Conservation (phyloP, 2,888 invertebrate species). For the Sacculina carcini region DNA sequence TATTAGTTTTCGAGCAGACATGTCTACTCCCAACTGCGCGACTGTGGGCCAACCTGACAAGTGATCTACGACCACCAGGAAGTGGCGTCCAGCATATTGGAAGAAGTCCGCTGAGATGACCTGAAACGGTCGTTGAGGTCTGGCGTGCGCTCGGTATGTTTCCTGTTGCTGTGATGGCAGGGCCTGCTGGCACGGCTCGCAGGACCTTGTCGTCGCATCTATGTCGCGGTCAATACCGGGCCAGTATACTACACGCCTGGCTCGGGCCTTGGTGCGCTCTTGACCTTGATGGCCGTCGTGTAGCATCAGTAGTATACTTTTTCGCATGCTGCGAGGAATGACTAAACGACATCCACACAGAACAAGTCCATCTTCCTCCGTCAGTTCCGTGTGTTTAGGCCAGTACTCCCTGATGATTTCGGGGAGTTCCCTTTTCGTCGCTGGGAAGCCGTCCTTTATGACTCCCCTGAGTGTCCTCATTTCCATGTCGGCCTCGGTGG, state of each 20-base stretch:
- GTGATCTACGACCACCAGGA: no score
- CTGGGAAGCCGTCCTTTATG: background rate
- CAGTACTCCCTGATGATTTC: background rate
- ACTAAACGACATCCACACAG: background rate
- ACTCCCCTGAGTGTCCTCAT: background rate
- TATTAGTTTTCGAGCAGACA: no score
- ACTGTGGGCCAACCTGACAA: no score
- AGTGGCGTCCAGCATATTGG: no score
- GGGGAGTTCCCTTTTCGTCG: background rate
- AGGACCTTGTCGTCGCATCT: background rate
- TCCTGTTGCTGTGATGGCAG: no score
- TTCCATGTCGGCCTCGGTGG: background rate
- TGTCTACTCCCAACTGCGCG: no score
- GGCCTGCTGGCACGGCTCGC: background rate
- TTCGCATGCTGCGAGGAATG: background rate
- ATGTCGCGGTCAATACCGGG: background rate
- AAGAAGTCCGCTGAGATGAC: no score
- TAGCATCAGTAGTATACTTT: background rate
- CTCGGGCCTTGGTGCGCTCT: background rate
- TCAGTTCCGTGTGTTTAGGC: background rate
- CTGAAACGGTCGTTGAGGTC: no score
- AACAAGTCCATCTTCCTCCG: background rate
- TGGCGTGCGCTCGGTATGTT: no score
- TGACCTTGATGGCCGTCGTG: background rate
- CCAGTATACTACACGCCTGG: background rate